Conservation (phyloP, 2,113 vertebrate species). For the Etheostoma spectabile region DNA sequence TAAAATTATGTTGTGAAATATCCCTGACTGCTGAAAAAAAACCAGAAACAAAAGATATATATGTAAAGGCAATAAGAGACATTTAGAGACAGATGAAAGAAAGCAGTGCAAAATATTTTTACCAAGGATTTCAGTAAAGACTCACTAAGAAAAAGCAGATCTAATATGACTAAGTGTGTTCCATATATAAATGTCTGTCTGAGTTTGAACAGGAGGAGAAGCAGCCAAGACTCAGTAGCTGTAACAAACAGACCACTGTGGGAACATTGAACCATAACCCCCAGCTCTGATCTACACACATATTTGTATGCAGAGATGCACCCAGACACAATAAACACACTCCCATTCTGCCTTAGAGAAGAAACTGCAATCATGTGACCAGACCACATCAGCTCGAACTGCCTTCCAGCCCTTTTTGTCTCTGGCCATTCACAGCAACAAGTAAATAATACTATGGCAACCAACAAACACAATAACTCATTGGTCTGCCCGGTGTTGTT, state of each 20-base stretch:
- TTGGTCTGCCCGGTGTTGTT: neutral
- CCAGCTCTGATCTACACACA: constrained; percentile 36
- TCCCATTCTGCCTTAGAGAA: constrained; percentile 25
- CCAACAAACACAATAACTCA: constrained; percentile 39
- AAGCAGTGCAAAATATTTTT: neutral
- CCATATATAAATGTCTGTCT: constrained; percentile 8
- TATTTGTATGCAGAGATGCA: constrained; percentile 26
- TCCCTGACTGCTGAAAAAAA: neutral
- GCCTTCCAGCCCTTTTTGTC: constrained; percentile 7
- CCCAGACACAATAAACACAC: constrained; percentile 23
- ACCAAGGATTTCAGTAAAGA: neutral
- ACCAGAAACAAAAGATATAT: neutral
- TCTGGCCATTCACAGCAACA: constrained; percentile 7
- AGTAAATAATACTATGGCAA: constrained; percentile 40
- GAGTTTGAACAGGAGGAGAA: constrained; percentile 1
- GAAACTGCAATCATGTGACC: constrained; percentile 37
- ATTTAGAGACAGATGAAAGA: neutral
- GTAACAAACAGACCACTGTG: constrained; percentile 53
- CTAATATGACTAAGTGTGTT: constrained; percentile 2
- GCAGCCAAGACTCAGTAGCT: constrained; percentile 10
- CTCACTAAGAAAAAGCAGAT: neutral
- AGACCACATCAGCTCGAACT: neutral
- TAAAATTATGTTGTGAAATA: neutral
- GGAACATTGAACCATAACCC: constrained; percentile 27
- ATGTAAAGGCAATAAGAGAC: neutral